Evolutionary conservation across 2,888 invertebrate genomes (phyloP).

Genomic region (Carcina quercana): DNA sequence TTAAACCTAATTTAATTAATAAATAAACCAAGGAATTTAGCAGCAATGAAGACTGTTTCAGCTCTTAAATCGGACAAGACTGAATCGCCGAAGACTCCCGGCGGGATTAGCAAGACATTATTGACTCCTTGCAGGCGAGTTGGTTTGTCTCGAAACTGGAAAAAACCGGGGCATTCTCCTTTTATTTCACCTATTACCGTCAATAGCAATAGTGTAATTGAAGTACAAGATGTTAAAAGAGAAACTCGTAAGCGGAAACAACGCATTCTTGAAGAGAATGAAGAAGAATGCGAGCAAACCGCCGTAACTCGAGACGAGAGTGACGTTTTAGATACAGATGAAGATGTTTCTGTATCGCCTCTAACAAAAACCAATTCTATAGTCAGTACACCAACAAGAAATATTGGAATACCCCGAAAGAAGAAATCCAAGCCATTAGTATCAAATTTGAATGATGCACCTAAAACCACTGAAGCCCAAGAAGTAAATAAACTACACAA

Average conservation of each 20-base stretch:
- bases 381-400: slow-evolving; percentile 34
- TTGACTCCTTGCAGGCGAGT: slow-evolving; percentile 70
- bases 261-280: slow-evolving; percentile 20
- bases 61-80: slow-evolving; percentile 30
- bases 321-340: slow-evolving; percentile 2
- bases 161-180: slow-evolving; percentile 46
- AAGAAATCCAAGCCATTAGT: slow-evolving; percentile 39
- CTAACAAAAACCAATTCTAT: slow-evolving; percentile 9
- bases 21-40: slow-evolving; percentile 3
- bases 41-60: slow-evolving; percentile 39
- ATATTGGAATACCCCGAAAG: slow-evolving; percentile 30
- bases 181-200: slow-evolving; percentile 45
- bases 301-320: slow-evolving; percentile 9
- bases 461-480: too few species aligned
- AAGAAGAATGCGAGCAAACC: slow-evolving; percentile 6
- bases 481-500: too few species aligned
- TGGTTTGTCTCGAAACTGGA: slow-evolving; percentile 66
- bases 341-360: slow-evolving; percentile 13
- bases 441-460: too few species aligned
- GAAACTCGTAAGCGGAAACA: slow-evolving; percentile 38
- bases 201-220: slow-evolving; percentile 22
- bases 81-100: slow-evolving; percentile 61
- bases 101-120: slow-evolving; percentile 66
- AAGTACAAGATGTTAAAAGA: slow-evolving; percentile 23
- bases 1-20: neutral